Conservation (phyloP, 2,797 vertebrate species). For the Acestrorhynchus altus region DNA sequence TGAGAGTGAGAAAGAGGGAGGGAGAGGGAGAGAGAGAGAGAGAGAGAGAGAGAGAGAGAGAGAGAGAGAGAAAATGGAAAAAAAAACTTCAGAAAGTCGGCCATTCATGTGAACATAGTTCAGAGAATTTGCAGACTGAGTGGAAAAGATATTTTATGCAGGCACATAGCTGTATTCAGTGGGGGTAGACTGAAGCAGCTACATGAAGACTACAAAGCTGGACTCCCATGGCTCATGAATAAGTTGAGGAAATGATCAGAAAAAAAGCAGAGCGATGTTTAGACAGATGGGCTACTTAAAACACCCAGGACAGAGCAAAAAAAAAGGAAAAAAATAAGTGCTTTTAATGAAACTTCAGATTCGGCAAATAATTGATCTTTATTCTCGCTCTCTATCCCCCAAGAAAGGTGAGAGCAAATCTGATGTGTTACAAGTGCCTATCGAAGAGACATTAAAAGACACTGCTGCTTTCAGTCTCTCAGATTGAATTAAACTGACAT, state of each 20-base stretch:
- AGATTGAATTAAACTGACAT: constrained; percentile 82
- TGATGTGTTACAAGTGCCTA: constrained; percentile 78
- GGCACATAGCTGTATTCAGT: constrained; percentile 93
- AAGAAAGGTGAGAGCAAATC: constrained; percentile 84
- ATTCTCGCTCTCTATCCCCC: constrained; percentile 74
- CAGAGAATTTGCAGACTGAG: constrained; percentile 85
- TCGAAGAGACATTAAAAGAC: constrained; percentile 75
- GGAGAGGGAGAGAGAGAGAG: constrained; percentile 52
- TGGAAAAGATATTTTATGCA: constrained; percentile 88
- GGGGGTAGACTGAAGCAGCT: constrained; percentile 90
- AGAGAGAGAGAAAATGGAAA: constrained; percentile 25
- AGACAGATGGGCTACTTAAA: constrained; percentile 99
- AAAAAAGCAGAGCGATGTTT: constrained; percentile 94
- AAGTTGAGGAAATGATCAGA: constrained; percentile 99
- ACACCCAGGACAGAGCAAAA: constrained; percentile 89
- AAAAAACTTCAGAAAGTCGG: constrained; percentile 82
- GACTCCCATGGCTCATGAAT: constrained; percentile 99
- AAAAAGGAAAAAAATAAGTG: constrained; percentile 80
- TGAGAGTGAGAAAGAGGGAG: constrained; percentile 16
- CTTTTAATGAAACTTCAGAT: constrained; percentile 99
- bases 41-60: constrained; percentile 25
- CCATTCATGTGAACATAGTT: constrained; percentile 88
- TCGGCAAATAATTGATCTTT: constrained; percentile 91
- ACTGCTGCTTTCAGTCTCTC: constrained; percentile 71
- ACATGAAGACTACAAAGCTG: constrained; percentile 97